A percentile compares a stretch with the other conserved stretches of the same genome.
Conservation (phyloP, 2,797 vertebrate genomes). For the Sylvilagus floridanus region DNA sequence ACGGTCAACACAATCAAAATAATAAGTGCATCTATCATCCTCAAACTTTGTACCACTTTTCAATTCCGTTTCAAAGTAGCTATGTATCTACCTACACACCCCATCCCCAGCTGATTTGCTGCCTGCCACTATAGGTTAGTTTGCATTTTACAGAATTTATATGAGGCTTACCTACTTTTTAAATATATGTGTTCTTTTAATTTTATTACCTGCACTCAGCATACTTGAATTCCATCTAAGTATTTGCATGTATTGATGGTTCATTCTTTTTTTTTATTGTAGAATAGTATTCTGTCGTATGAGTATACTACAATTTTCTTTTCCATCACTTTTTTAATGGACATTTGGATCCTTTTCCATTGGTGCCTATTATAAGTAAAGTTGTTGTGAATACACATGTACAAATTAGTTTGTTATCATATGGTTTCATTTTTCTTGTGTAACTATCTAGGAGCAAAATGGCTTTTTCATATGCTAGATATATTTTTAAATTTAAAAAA, state of each 20-base stretch:
- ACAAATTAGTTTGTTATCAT: neutral
- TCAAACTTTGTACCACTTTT: neutral
- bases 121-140: neutral
- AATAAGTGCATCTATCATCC: neutral
- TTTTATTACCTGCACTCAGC: neutral
- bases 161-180: neutral
- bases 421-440: neutral
- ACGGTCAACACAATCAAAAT: neutral
- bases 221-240: neutral
- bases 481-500: neutral
- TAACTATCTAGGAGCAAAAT: neutral
- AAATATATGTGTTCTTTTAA: neutral
- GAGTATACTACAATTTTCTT: neutral
- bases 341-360: neutral
- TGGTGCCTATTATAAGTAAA: neutral
- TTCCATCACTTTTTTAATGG: neutral
- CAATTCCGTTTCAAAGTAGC: neutral
- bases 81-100: neutral
- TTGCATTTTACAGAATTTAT: neutral
- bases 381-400: neutral
- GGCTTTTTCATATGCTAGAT: neutral
- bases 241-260: neutral
- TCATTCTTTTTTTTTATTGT: neutral
- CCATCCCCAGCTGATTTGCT: neutral
- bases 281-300: neutral